Percentiles rank a stretch among this genome's conserved stretches.
phyloP scores from a whole-genome alignment of 2,797 vertebrate genomes.

The Acanthurus leucopareius region DNA sequence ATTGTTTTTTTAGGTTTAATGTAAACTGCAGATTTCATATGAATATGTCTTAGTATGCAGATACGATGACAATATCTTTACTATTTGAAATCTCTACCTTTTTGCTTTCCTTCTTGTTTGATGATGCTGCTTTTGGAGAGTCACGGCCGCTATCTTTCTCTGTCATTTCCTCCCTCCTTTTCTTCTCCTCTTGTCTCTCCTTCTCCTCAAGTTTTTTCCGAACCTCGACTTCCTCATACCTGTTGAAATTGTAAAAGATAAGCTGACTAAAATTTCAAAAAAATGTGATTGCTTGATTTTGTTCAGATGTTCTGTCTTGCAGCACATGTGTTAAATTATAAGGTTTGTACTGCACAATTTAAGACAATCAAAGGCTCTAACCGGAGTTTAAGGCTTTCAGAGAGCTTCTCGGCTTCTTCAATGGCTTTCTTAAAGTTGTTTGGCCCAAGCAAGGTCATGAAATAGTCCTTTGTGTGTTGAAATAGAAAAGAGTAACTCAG shows the following conservation, averaged over 20 bases:
- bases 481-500: constrained; percentile 5
- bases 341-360: not conserved
- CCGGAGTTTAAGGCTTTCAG: constrained; percentile 98
- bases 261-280: not conserved
- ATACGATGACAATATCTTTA: not conserved
- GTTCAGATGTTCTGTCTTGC: not conserved
- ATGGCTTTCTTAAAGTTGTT: constrained; percentile 95
- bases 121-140: constrained; percentile 81
- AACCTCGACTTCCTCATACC: constrained; percentile 98
- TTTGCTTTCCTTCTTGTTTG: constrained; percentile 87
- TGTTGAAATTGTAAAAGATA: constrained; percentile 61
- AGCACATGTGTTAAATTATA: not conserved
- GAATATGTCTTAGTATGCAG: constrained; percentile 1
- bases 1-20: too few relatives aligned
- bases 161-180: constrained; percentile 86
- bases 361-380: constrained; percentile 64
- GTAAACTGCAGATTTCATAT: not conserved
- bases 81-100: constrained; percentile 82
- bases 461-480: constrained; percentile 88
- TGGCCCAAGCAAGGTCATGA: constrained; percentile 92
- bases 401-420: constrained; percentile 97
- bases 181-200: constrained; percentile 91
- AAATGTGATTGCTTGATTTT: not conserved
- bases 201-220: constrained; percentile 95
- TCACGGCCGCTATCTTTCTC: constrained; percentile 79